Conservation (phyloP, 2,888 invertebrate genomes). For the Heliconius sara region DNA sequence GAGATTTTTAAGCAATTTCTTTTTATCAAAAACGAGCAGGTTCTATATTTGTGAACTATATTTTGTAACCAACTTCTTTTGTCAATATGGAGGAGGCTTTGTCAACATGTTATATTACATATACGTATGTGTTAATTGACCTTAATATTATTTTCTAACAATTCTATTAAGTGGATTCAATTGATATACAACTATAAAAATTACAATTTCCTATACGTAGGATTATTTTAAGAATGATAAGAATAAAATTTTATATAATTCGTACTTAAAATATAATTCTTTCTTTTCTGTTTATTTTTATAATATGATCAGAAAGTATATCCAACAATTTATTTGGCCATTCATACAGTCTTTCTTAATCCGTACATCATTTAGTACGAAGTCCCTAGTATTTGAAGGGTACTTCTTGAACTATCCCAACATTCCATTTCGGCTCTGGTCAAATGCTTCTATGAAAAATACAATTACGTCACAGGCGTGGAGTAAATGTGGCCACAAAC, state of each 20-base stretch:
- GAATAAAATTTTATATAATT: background rate
- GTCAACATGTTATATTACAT: no score
- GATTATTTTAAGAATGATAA: background rate
- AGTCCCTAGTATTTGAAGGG: background rate
- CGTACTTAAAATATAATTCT: background rate
- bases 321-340: background rate
- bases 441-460: constrained; percentile 50
- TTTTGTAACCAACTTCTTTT: no score
- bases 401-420: background rate
- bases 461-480: constrained; percentile 50
- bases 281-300: background rate
- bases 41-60: no score
- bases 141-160: no score
- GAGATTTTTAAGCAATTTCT: background rate
- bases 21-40: no score
- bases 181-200: background rate
- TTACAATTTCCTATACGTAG: background rate
- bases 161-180: no score
- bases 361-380: background rate
- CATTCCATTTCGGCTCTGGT: constrained; percentile 30
- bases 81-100: no score
- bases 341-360: background rate
- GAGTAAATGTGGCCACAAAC: constrained; percentile 37
- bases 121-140: no score
- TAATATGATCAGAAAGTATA: background rate